Base-by-base conservation (phyloP, 2,888 invertebrate species). In the Galerucella calmariensis region DNA sequence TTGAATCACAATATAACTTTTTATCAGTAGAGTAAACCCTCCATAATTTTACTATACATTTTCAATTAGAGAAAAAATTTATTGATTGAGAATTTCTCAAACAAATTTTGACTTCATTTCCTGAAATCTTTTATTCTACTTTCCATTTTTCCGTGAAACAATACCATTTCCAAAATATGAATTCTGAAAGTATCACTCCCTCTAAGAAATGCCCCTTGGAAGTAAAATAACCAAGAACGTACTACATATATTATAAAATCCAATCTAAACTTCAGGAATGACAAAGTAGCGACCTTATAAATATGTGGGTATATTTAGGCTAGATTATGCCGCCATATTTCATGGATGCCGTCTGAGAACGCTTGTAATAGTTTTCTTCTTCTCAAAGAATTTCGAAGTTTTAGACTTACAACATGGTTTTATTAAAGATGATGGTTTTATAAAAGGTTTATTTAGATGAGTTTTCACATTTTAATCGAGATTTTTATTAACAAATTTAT, bases 241-340 rank as follows among this genome's bases (percentile, higher is more conserved):
- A 79, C 81, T 80, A 80, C 81, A 85, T 86, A 85, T 83, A 84
- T 87, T 86, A 87, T 84, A 85, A 87, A 88, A 88, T 88, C 87
- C 86, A 88, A 88, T 88, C 87, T 88, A 88, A 88, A 88, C 88
- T 88, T 88, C 88, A 87, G 79, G 85, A 82, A 87, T 87, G 87
- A 87, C 86, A 87, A 86, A 87, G 85, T 86, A 85, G 85, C 84
- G 86, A 86, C 86, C 86, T 86, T 87, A 87, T 87, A 87, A 87
- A 87, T 87, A 87, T 87, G 86, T 86, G 86, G 86, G 84, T 83
- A 86, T 86, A 86, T 86, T 85, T 85, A 85, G 84, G 85, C 86
- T 82, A 84, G 86, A 86, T 86, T 86, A 86, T 86, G 84, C 81
- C 80, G 80, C 83, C 82, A 86, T 86, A 87, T 85, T 86, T 87